These are phyloP conservation scores for Dasyornis broadbenti DNA, from an alignment of 2,113 vertebrate species.

Conservation along the genomic window DNA sequence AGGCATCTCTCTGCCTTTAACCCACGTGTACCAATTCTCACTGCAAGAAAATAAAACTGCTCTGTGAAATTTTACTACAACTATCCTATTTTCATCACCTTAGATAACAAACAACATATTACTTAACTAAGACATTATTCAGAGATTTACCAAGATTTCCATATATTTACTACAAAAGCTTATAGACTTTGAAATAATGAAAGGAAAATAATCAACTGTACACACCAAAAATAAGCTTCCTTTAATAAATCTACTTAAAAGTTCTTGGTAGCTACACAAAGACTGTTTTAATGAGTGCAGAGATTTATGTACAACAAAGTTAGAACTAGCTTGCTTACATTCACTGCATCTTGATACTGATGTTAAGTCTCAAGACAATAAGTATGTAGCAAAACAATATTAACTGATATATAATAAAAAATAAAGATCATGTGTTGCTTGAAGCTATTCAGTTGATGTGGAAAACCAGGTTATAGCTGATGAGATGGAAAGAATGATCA, in stretches of 20 bases:
- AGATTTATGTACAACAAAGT: not conserved
- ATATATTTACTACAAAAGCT: not conserved
- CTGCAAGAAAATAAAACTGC: not conserved
- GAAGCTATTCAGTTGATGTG: constrained; percentile 73
- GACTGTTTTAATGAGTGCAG: not conserved
- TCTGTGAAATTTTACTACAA: not conserved
- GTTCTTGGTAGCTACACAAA: not conserved
- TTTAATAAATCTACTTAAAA: not conserved
- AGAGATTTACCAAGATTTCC: not conserved
- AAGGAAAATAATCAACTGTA: not conserved
- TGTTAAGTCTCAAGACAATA: not conserved
- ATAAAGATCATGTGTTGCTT: constrained; percentile 69
- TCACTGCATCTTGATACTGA: not conserved
- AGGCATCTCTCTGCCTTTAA: not conserved
- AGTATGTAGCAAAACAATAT: constrained; percentile 1
- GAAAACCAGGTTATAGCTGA: constrained; percentile 81
- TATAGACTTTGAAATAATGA: not conserved
- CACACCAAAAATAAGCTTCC: not conserved
- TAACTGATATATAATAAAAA: constrained; percentile 20
- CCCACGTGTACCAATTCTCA: accelerated
- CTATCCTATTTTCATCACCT: not conserved
- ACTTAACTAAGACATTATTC: not conserved
- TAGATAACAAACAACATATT: not conserved
- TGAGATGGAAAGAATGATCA: constrained; percentile 76
- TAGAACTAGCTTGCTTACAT: not conserved